Evolutionary conservation across 2,113 vertebrate genomes (phyloP).

Genomic region (Onychorhynchus coronatus): DNA sequence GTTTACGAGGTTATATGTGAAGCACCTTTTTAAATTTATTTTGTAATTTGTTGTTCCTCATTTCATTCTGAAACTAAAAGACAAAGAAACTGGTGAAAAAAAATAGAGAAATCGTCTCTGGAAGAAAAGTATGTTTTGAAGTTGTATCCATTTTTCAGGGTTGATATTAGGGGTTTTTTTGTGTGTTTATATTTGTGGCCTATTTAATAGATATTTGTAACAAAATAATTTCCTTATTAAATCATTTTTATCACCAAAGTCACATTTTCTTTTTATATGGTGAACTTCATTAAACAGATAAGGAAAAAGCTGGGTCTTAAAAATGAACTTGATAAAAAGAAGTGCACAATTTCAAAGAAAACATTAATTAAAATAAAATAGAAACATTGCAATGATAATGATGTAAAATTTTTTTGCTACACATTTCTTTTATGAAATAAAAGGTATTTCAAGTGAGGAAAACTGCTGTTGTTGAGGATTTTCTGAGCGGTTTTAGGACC

Average conservation of each 20-base stretch:
- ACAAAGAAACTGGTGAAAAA: not conserved
- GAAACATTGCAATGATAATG: not conserved
- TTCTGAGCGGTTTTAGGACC: not conserved
- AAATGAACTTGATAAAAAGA: slow-evolving; percentile 7
- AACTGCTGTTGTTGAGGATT: not conserved
- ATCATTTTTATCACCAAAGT: not conserved
- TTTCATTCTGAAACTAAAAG: not conserved
- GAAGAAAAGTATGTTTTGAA: not conserved
- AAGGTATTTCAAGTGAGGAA: not conserved
- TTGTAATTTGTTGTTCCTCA: not conserved
- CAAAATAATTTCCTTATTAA: not conserved
- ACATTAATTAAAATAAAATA: slow-evolving; percentile 2
- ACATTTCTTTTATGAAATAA: not conserved
- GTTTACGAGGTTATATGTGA: not conserved
- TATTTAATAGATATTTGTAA: not conserved
- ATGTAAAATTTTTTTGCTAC: not conserved
- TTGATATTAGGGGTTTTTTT: not conserved
- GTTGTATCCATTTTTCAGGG: not conserved
- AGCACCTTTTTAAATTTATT: not conserved
- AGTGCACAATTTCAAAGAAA: not conserved
- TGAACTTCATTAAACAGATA: not conserved
- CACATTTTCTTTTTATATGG: not conserved
- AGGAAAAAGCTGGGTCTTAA: not conserved
- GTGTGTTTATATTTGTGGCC: not conserved
- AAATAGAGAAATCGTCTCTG: not conserved